Evolutionary conservation across 2,797 vertebrate species (phyloP).

Genomic region (Phoxinus dragarum): DNA sequence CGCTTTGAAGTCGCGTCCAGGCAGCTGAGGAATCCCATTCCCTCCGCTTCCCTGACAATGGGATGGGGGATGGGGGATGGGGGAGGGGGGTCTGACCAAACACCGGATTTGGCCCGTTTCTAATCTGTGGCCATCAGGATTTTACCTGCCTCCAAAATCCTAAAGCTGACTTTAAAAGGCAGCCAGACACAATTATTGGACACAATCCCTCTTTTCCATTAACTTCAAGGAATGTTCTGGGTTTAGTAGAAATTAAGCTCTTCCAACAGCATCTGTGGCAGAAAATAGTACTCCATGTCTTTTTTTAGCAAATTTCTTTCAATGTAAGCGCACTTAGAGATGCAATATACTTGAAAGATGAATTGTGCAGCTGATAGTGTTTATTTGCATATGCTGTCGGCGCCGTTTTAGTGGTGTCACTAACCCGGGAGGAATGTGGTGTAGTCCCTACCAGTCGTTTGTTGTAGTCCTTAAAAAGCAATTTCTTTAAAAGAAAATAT

Average conservation of each 20-base stretch:
- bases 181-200: slow-evolving; percentile 2
- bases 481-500: too few species aligned
- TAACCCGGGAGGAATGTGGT: too few species aligned
- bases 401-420: not conserved
- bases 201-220: slow-evolving; percentile 7
- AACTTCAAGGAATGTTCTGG: slow-evolving; percentile 31
- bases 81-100: slow-evolving; percentile 62
- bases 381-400: not conserved
- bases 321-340: not conserved
- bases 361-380: not conserved
- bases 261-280: not conserved
- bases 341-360: not conserved
- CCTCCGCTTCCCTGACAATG: slow-evolving; percentile 72
- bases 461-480: too few species aligned
- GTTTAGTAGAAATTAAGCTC: not conserved
- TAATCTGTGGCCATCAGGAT: slow-evolving; percentile 68
- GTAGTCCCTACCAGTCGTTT: too few species aligned
- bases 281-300: too few species aligned
- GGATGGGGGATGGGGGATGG: slow-evolving; percentile 44
- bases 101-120: slow-evolving; percentile 59
- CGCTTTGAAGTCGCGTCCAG: slow-evolving; percentile 82
- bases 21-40: slow-evolving; percentile 82
- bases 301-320: not conserved
- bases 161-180: slow-evolving; percentile 38
- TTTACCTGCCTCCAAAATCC: slow-evolving; percentile 54